Base-by-base conservation (phyloP, 2,113 vertebrate species). In the Leptodactylus fuscus region DNA sequence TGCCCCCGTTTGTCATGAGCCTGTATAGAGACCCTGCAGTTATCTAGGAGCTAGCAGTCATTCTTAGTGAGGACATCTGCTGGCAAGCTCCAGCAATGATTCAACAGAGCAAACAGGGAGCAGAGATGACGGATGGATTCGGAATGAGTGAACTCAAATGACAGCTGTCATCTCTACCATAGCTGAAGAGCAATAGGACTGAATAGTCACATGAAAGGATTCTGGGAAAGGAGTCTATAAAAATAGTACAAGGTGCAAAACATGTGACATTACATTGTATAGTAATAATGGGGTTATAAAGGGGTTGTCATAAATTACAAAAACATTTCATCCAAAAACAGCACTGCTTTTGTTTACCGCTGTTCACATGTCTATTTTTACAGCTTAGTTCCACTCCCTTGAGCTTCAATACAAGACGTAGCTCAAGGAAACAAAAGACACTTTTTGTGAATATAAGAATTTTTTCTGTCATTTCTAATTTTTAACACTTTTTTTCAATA, bases 81-180 rank as follows among this genome's bases (percentile, higher is more conserved):
- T 51, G 73, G 73, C 73, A 32, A 41, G 27, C 46, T 76, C 29
- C 73, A 76, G 48, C 27, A 76, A 27, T 76, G 73, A 76, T 49
- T 48, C 32, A 76, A 11, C 24, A 51, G 24, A 20, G 46, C 15
- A 29, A 16, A 48, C 24, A 48, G 32, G 0, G 34, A 71, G n/a
- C 10, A 6, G 67, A 41, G 32, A 34, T 70, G 18, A 70, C 70
- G 9, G 70, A 71, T 46, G 24, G 41, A 16, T 75, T 27, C n/a
- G 48, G 44, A 49, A 75, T 46, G 22, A 75, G 41, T 48, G 44
- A 46, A 48, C 2, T 48, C 71, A 74, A 27, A 5, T 27, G 71
- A 69, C 24, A 5, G 27, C 44, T 48, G 71, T 29, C 44, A 48
- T 74, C n/a, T 74, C n/a, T 29, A 46, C 71, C 24, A 15, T 74